A percentile compares a stretch with the other conserved stretches of the same genome.
These are phyloP conservation scores for Percopsis omiscomaycus DNA, from an alignment of 2,797 vertebrate species.

Conservation along the genomic window DNA sequence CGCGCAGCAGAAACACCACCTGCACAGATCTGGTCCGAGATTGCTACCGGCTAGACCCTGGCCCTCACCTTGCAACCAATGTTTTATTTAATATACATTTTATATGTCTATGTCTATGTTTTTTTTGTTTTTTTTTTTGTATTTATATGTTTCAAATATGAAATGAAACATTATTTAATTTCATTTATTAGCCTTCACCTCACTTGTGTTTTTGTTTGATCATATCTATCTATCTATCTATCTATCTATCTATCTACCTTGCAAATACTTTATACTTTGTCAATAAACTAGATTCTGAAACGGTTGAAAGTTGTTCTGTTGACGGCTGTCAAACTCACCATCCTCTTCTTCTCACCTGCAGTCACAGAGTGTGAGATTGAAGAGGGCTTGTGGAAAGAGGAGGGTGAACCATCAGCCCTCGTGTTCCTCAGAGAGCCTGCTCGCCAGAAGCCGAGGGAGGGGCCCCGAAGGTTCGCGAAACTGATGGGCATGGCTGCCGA, in stretches of 20 bases:
- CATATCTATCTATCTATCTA: too few species aligned
- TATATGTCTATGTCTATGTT: too few species aligned
- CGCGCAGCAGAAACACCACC: conserved; percentile 66
- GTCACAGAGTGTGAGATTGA: conserved; percentile 80
- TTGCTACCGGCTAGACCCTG: neutral
- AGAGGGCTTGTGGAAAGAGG: conserved; percentile 63
- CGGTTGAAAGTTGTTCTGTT: conserved; percentile 1
- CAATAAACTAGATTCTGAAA: neutral
- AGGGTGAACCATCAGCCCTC: conserved; percentile 38
- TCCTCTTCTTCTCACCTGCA: conserved; percentile 48
- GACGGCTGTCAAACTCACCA: neutral
- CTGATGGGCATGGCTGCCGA: conserved; percentile 68
- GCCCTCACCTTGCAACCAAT: neutral
- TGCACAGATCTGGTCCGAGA: conserved; percentile 78
- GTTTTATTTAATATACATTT: too few species aligned
- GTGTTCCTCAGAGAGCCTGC: conserved; percentile 79
- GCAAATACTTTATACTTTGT: neutral
- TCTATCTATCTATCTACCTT: too few species aligned
- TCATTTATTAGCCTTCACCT: too few species aligned
- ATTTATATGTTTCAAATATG: too few species aligned
- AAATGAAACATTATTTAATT: too few species aligned
- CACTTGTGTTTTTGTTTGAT: too few species aligned
- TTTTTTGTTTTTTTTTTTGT: too few species aligned
- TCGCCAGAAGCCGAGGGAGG: conserved; percentile 57
- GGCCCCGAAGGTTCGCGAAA: conserved; percentile 62